A percentile compares a stretch with the other conserved stretches of the same genome.
Conservation (phyloP, 2,888 invertebrate species). For the Conops quadrifasciatus region DNA sequence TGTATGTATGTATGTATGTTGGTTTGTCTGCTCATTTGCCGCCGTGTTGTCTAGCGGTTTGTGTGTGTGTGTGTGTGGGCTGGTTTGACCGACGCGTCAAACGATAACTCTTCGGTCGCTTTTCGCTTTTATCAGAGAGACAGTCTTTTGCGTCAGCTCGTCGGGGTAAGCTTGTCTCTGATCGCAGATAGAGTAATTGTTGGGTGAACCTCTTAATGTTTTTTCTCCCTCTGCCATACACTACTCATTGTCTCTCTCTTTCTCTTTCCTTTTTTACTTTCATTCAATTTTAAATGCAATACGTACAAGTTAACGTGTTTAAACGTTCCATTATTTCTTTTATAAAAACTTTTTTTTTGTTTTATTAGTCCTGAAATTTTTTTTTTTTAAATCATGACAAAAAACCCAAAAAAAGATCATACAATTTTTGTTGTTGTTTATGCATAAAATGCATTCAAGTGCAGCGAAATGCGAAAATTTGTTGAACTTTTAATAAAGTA, state of each 20-base stretch:
- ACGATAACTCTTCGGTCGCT: too few relatives aligned
- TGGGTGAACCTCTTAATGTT: too few relatives aligned
- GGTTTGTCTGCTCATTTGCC: slow-evolving; percentile 1
- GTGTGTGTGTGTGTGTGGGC: not conserved
- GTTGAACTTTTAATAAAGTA: not conserved
- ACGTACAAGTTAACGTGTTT: slow-evolving; percentile 13
- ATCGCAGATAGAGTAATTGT: too few relatives aligned
- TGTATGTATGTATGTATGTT: too few relatives aligned
- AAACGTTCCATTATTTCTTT: slow-evolving; percentile 10
- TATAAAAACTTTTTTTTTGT: not conserved
- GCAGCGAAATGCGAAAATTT: slow-evolving; percentile 30
- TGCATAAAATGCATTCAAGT: slow-evolving; percentile 14
- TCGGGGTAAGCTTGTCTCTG: too few relatives aligned
- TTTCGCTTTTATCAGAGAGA: too few relatives aligned
- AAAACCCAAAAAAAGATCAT: not conserved
- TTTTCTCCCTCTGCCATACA: too few relatives aligned
- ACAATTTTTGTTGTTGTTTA: slow-evolving; percentile 5
- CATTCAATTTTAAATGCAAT: not conserved
- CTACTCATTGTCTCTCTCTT: slow-evolving; percentile 2
- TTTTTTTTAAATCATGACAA: too few relatives aligned
- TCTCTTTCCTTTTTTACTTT: not conserved
- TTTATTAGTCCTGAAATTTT: not conserved
- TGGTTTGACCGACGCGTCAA: too few relatives aligned
- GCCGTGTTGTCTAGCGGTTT: not conserved
- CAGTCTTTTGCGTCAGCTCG: too few relatives aligned